phyloP scores from a whole-genome alignment of 2,113 vertebrate species.

The Embiotoca jacksoni region DNA sequence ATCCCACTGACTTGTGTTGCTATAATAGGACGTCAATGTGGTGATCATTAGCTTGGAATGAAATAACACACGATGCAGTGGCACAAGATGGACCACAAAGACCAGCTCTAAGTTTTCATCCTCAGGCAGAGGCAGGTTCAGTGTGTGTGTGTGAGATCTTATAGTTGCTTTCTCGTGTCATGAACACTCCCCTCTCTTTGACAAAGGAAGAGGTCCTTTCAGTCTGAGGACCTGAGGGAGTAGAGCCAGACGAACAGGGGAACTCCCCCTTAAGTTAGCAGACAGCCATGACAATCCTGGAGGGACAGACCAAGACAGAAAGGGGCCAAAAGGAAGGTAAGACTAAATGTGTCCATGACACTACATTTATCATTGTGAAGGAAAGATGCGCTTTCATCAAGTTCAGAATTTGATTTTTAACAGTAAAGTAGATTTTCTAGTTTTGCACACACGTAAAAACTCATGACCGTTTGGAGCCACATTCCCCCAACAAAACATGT shows the following conservation, averaged over 20 bases:
- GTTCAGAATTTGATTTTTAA: neutral
- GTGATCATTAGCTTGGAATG: conserved; percentile 55
- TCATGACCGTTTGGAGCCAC: too few relatives aligned
- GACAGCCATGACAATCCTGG: conserved; percentile 54
- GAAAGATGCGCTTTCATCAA: neutral
- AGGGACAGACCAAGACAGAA: conserved; percentile 30
- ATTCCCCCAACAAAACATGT: too few relatives aligned
- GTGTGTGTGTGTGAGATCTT: conserved; percentile 48
- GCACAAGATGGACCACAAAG: conserved; percentile 53
- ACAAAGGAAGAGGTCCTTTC: conserved; percentile 73
- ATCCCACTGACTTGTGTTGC: conserved; percentile 39
- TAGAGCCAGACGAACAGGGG: conserved; percentile 58
- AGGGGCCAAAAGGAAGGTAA: neutral
- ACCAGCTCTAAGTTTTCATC: conserved; percentile 74
- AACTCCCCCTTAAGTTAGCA: conserved; percentile 70
- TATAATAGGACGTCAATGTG: conserved; percentile 60
- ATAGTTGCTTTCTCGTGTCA: conserved; percentile 62
- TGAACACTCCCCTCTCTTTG: conserved; percentile 52
- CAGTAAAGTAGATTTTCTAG: neutral
- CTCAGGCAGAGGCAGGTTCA: conserved; percentile 50
- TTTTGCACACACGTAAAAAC: too few relatives aligned
- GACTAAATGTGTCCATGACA: neutral
- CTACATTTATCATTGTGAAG: neutral
- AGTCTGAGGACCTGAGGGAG: conserved; percentile 74
- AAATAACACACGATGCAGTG: conserved; percentile 56